These are phyloP conservation scores for Hyperoplus lanceolatus DNA, from an alignment of 2,797 vertebrate species.

Conservation along the genomic window DNA sequence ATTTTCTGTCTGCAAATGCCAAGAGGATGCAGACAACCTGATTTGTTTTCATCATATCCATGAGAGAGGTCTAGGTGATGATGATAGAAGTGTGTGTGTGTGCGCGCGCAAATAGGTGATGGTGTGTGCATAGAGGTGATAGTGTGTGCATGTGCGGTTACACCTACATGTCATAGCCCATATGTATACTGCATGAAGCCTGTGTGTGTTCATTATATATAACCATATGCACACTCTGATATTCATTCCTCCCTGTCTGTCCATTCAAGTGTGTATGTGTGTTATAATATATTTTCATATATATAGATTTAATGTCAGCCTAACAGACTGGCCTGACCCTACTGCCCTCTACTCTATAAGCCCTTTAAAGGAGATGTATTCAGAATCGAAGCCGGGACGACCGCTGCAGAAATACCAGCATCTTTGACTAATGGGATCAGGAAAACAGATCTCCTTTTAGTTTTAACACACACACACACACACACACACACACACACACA, in stretches of 20 bases:
- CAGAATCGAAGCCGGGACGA: constrained; percentile 81
- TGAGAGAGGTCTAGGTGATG: constrained; percentile 62
- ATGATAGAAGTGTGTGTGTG: constrained; percentile 52
- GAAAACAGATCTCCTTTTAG: constrained; percentile 36
- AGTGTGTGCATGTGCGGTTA: background rate
- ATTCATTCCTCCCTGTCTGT: constrained; percentile 26
- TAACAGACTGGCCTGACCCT: constrained; percentile 80
- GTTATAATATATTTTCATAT: constrained; percentile 74
- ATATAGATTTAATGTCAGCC: constrained; percentile 84
- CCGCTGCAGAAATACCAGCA: constrained; percentile 84
- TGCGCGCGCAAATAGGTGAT: too few relatives aligned
- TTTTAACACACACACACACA: constrained; percentile 5
- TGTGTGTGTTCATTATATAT: constrained; percentile 8
- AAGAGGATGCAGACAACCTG: constrained; percentile 72
- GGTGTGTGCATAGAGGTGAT: background rate
- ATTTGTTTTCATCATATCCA: constrained; percentile 74
- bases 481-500: constrained; percentile 28
- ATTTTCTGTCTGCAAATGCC: constrained; percentile 75
- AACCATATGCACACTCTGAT: background rate
- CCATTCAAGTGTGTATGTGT: constrained; percentile 52
- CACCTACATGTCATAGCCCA: background rate
- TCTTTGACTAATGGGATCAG: constrained; percentile 91
- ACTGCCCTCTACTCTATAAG: constrained; percentile 67
- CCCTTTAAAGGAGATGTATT: constrained; percentile 85
- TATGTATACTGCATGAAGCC: background rate